A percentile compares a stretch with the other conserved stretches of the same genome.
Conservation (phyloP, 2,888 invertebrate species). For the Apomyelois bistriatella region DNA sequence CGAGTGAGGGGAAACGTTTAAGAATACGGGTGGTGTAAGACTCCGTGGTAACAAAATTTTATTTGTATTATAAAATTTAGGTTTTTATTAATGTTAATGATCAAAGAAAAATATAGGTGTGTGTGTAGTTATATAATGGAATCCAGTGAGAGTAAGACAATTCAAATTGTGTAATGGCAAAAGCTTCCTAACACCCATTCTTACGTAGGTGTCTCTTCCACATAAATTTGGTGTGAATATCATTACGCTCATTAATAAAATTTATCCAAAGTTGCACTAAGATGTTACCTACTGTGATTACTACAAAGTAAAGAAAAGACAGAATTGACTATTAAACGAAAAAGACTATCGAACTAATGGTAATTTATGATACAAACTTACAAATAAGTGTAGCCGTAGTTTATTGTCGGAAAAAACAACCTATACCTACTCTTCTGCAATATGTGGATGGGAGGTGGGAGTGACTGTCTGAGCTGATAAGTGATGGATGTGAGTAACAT, state of each 20-base stretch:
- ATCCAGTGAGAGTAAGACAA: conserved; percentile 5
- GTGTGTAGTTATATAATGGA: neutral
- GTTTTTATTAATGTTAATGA: neutral
- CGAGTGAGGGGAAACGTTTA: no score
- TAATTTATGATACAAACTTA: no score
- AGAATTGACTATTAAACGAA: neutral
- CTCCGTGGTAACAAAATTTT: no score
- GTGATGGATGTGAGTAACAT: no score
- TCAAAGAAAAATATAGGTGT: neutral
- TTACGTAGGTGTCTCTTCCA: conserved; percentile 30
- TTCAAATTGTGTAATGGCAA: conserved; percentile 15
- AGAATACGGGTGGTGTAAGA: no score
- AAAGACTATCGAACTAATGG: no score
- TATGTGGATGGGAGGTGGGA: no score
- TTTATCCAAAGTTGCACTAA: neutral
- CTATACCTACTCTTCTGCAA: no score
- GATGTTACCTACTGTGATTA: neutral
- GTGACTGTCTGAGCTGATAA: no score
- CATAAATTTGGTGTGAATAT: conserved; percentile 37
- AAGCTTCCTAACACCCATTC: conserved; percentile 19
- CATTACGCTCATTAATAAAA: conserved; percentile 56
- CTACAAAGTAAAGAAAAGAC: neutral
- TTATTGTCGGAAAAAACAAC: no score
- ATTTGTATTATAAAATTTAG: no score
- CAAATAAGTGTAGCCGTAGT: no score